Evolutionary conservation across 2,113 vertebrate species (phyloP), one percentile per base, ranked within the genome.

Genomic region (Bubo scandiacus): DNA sequence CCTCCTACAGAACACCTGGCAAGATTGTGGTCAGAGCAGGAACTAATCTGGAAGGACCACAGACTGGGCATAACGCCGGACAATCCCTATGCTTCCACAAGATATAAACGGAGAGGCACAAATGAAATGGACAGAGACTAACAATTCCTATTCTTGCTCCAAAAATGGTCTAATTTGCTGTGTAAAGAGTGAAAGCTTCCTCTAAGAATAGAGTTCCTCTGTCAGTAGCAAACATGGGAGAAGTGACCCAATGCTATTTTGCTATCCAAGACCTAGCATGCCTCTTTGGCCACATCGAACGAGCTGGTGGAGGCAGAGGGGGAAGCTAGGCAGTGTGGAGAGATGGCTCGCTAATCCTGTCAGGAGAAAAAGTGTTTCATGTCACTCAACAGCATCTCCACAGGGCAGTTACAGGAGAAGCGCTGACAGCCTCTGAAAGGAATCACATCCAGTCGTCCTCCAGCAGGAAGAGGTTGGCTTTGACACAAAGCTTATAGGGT

Each of bases 351-450:
- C 88, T 96, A 91, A 96, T 94, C 78, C 90, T 68, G 80, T 75
- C 55, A 70, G 93, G 81, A 74, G 93, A 84, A 95, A 90, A 96
- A 97, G 96, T 90, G 89, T 94, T 97, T 96, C 45, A 0, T 67
- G 52, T 97, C 97, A 96, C 91, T 97, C 97, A 97, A 65, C 96
- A 92, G 94, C 95, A 97, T 96, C 95, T 96, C 92, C 83, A 54
- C 61, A 15, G 91, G 70, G 93, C 90, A 93, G 90, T 15, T 55
- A 63, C 9, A 22, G 89, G 80, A 93, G 87, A 85, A 90, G 96
- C n/a, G 92, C 77, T 97, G 97, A 97, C 96, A 97, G 93, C 85
- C 67, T 88, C 94, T 80, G 92, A 94, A 96, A 87, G 93, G 82
- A 89, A 92, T 89, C 12, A 0, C 86, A 62, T 66, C 23, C 91